Evolutionary conservation across 1,140 invertebrate genomes (phyloP).

Genomic region (Cydia pomonella): DNA sequence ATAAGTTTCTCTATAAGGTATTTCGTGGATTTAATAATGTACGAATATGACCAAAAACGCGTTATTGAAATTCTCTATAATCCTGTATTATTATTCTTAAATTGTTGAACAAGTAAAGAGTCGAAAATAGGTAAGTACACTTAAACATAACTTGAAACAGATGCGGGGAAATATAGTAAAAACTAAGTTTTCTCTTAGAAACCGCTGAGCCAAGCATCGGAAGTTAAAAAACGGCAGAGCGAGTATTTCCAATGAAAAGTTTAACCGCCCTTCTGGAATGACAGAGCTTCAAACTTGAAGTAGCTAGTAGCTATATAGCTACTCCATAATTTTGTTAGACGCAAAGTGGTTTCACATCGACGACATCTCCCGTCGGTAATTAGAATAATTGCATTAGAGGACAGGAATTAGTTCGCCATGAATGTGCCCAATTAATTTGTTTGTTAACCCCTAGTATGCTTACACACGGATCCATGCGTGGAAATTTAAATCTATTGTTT

Average conservation of each 20-base stretch:
- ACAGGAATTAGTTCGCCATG: neutral
- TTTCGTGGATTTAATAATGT: too few relatives aligned
- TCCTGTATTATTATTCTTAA: too few relatives aligned
- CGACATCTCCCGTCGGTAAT: neutral
- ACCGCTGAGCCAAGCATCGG: constrained; percentile 56
- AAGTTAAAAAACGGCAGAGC: constrained; percentile 58
- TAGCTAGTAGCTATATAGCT: constrained; percentile 40
- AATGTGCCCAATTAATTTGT: too few relatives aligned
- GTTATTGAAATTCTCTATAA: too few relatives aligned
- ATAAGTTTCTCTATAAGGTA: too few relatives aligned
- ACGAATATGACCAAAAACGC: too few relatives aligned
- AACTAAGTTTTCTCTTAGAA: constrained; percentile 56
- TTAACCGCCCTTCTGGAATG: constrained; percentile 51
- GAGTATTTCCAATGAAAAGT: constrained; percentile 57
- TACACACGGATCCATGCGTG: too few relatives aligned
- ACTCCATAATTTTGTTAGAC: constrained; percentile 51
- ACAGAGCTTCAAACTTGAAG: constrained; percentile 44
- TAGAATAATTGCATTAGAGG: neutral
- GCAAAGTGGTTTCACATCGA: constrained; percentile 13
- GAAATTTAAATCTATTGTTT: too few relatives aligned
- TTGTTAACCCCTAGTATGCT: too few relatives aligned
- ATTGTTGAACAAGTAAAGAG: neutral
- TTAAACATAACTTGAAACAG: neutral
- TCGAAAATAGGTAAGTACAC: neutral
- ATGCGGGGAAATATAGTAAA: constrained; percentile 42